Conservation (phyloP, 1,140 invertebrate species). For the Brachionus plicatilis region DNA sequence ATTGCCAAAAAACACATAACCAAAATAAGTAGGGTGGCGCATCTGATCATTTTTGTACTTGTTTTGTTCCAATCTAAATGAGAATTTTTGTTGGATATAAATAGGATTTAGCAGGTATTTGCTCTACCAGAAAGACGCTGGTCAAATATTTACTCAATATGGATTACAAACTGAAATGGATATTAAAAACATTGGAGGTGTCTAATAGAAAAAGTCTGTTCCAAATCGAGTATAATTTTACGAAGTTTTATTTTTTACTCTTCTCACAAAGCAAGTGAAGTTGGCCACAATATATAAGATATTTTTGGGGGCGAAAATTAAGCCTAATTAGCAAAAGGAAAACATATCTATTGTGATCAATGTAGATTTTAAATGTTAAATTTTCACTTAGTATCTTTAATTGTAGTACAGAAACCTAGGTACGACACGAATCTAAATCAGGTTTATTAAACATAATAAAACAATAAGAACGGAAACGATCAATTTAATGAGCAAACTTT, state of each 20-base stretch:
- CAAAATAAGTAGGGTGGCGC: neutral
- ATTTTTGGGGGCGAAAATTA: neutral
- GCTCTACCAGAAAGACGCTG: neutral
- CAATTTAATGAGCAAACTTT: neutral
- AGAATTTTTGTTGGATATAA: neutral
- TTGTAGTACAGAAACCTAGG: neutral
- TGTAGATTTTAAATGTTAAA: neutral
- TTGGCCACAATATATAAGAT: conserved; percentile 6
- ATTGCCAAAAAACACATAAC: neutral
- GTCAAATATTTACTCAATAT: neutral
- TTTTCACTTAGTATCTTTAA: neutral
- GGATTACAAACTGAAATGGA: neutral
- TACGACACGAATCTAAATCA: conserved; percentile 8
- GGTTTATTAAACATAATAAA: neutral
- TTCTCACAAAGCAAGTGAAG: neutral
- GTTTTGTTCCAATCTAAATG: neutral
- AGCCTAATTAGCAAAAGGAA: conserved; percentile 19
- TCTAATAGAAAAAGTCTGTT: neutral
- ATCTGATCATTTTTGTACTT: neutral
- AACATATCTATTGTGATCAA: neutral
- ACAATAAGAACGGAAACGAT: neutral
- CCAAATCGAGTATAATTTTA: neutral
- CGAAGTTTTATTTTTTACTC: neutral
- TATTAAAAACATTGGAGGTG: neutral
- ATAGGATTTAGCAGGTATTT: neutral